A percentile compares a stretch with the other conserved stretches of the same genome.
These are phyloP conservation scores for Lasiurus cinereus DNA, from an alignment of 2,113 vertebrate genomes.

Conservation along the genomic window DNA sequence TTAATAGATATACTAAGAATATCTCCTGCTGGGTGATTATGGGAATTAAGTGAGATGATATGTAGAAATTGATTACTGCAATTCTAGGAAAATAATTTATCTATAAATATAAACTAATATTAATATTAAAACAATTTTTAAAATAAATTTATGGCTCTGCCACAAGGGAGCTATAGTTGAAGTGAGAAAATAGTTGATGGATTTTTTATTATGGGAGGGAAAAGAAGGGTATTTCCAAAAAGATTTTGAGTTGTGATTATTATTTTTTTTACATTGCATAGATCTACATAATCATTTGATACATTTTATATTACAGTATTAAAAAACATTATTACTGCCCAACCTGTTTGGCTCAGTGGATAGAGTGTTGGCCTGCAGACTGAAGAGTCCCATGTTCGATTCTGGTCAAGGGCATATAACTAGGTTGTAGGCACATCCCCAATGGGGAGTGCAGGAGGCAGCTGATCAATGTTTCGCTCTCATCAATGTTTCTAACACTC, in stretches of 20 bases:
- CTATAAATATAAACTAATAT: background rate
- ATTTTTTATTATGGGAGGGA: background rate
- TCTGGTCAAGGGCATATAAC: no score
- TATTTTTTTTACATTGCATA: background rate
- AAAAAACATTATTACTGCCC: background rate
- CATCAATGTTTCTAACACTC: no score
- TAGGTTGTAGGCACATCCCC: no score
- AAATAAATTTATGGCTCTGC: background rate
- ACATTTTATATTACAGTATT: background rate
- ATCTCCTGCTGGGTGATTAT: background rate
- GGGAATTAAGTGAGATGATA: background rate
- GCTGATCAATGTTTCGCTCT: no score
- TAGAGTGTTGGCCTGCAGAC: no score
- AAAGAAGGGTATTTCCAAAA: background rate
- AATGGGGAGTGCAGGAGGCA: no score
- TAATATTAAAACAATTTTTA: background rate
- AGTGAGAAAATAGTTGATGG: background rate
- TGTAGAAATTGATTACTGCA: background rate
- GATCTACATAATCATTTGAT: background rate
- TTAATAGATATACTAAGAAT: background rate
- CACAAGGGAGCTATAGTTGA: background rate
- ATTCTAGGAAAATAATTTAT: background rate
- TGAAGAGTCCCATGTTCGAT: no score
- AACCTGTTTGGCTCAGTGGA: no score
- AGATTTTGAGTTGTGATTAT: constrained; percentile 11